These are phyloP conservation scores for Drosophila subquinaria DNA, from an alignment of 2,888 invertebrate genomes.

Conservation along the genomic window DNA sequence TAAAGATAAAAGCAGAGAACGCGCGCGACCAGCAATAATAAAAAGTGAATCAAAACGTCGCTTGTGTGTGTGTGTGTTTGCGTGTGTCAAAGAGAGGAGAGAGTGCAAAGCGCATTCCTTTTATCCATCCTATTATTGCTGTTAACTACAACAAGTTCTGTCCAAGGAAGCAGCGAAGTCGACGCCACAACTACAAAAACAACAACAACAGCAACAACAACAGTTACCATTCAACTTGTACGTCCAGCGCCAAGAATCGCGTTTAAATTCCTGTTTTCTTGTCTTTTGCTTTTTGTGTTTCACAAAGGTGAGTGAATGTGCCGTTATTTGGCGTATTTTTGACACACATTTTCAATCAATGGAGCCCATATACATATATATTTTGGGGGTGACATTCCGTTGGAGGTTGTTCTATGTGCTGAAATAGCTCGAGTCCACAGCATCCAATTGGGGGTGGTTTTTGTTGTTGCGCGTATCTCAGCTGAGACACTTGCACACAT, in stretches of 20 bases:
- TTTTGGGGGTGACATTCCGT: conserved; percentile 61
- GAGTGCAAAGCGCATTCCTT: conserved; percentile 38
- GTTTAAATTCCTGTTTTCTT: conserved; percentile 30
- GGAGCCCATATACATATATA: conserved; percentile 4
- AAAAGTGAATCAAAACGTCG: conserved; percentile 50
- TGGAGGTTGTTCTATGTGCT: conserved; percentile 48
- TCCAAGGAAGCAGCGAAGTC: conserved; percentile 15
- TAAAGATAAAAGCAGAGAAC: conserved; percentile 49
- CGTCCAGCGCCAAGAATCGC: conserved; percentile 41
- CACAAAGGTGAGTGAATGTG: conserved; percentile 56
- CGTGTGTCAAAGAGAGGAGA: conserved; percentile 16
- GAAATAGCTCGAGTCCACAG: conserved; percentile 41
- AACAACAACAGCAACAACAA: conserved; percentile 17
- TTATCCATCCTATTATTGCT: conserved; percentile 29
- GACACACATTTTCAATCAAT: conserved; percentile 66
- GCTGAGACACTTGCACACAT: conserved; percentile 33
- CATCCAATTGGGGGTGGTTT: conserved; percentile 52
- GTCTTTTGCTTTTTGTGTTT: conserved; percentile 6
- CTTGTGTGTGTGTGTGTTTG: conserved; percentile 4
- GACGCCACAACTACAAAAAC: conserved; percentile 11
- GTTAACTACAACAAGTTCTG: conserved; percentile 15
- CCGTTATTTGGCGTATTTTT: conserved; percentile 46
- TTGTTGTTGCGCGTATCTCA: conserved; percentile 51
- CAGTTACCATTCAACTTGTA: conserved; percentile 38
- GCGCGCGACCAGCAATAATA: conserved; percentile 25